Evolutionary conservation across 1,140 invertebrate species (phyloP), one percentile per base, ranked within the genome.

Genomic region (Lordiphosa clarofinis): DNA sequence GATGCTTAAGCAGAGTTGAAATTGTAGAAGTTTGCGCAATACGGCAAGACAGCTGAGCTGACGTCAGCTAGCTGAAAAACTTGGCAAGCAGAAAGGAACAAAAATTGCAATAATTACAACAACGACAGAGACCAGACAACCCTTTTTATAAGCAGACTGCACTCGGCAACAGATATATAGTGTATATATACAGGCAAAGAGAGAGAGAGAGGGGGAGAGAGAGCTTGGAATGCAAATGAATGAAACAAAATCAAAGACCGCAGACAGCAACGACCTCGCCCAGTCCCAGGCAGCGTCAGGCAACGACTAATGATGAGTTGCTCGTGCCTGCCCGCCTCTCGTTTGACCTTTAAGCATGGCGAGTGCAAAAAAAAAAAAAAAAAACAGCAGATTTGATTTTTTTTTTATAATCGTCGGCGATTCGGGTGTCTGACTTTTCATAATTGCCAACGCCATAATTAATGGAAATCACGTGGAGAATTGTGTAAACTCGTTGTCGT

Each of bases 341-440:
- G 66, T 79, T 82, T 71, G 75, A 81, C 75, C 75, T 81, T 81
- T 81, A 71, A 71, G 61, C 59, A 28, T 38, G 50, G 54, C 55
- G 65, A 60, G 43, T 68, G 56, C 65, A 59, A 59, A 67, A 19
- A 24, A 39, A 39, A 13, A n/a, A n/a, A n/a, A n/a, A n/a, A n/a
- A n/a, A n/a, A n/a, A n/a, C n/a, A n/a, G n/a, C 12, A 11, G 19
- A 10, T 13, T 47, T 11, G 10, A 21, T 19, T 33, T 35, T 56
- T 24, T 38, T 21, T 2, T 15, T 15, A 10, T 52, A 39, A 43
- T 12, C 11, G 43, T 13, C n/a, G 24, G 24, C 12, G 24, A 13
- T 46, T 7, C 24, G 24, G 11, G 42, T 46, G 47, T 19, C 37
- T 49, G 21, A 13, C 24, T 44, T 38, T 65, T 31, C 46, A 57